Conservation (phyloP, 2,888 invertebrate genomes). For the Diplazon laetatorius region DNA sequence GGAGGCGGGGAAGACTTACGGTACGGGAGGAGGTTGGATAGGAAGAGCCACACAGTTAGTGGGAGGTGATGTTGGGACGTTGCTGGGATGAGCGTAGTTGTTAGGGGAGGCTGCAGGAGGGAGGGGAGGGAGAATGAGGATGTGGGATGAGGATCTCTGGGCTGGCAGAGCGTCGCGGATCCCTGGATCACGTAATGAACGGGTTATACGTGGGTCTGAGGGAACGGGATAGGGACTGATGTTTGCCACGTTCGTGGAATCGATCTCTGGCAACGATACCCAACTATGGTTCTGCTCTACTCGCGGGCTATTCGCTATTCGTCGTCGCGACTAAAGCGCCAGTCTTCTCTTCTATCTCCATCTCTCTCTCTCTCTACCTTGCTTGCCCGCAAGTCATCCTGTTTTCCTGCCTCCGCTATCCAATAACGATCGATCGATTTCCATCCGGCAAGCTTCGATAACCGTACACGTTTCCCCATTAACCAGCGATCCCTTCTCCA, state of each 20-base stretch:
- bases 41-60: conserved; percentile 17
- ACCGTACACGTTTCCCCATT: conserved; percentile 39
- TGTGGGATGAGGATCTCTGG: conserved; percentile 27
- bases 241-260: conserved; percentile 39
- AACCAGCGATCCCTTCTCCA: conserved; percentile 18
- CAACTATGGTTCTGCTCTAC: conserved; percentile 27
- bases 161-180: conserved; percentile 40
- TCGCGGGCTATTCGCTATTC: background rate
- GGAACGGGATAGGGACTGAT: background rate
- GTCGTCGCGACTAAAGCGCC: background rate
- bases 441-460: conserved; percentile 27
- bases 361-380: background rate
- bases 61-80: conserved; percentile 2
- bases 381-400: too few species aligned
- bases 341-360: background rate
- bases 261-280: conserved; percentile 49
- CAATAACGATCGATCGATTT: conserved; percentile 37
- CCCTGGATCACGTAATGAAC: conserved; percentile 47
- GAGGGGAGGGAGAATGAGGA: conserved; percentile 31
- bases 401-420: background rate
- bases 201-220: conserved; percentile 4
- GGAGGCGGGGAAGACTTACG: too few species aligned
- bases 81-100: too few species aligned
- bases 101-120: too few species aligned
- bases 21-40: background rate